These are phyloP conservation scores for Babylonia areolata DNA, from an alignment of 1,140 invertebrate species.

Conservation along the genomic window DNA sequence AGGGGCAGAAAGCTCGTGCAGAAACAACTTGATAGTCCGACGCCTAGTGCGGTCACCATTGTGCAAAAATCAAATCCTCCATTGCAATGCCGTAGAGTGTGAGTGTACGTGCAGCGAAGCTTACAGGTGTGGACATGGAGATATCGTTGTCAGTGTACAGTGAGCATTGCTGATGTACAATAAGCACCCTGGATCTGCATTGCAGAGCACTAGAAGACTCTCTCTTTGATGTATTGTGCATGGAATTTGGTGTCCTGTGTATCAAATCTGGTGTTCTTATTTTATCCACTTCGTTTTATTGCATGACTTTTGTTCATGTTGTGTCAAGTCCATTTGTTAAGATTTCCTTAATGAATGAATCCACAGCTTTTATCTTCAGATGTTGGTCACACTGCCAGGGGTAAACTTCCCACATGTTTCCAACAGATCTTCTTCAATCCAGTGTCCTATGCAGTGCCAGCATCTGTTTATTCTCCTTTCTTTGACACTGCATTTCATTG, in stretches of 20 bases:
- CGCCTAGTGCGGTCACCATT: not conserved
- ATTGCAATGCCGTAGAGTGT: not conserved
- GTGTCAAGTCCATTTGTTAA: too few species aligned
- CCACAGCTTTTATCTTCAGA: not conserved
- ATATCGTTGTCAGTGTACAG: not conserved
- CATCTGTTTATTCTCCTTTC: too few species aligned
- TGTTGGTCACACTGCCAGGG: not conserved
- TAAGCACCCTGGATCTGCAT: not conserved
- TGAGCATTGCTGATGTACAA: too few species aligned
- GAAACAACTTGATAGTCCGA: slow-evolving; percentile 12
- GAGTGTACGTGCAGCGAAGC: not conserved
- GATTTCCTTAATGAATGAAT: too few species aligned
- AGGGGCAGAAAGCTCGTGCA: slow-evolving; percentile 18
- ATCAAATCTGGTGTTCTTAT: not conserved
- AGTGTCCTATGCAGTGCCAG: too few species aligned
- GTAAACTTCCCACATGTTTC: not conserved
- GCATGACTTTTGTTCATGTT: too few species aligned
- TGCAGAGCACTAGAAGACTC: not conserved
- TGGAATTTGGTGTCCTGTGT: not conserved
- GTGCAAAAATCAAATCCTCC: slow-evolving; percentile 7
- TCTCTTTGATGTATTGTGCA: not conserved
- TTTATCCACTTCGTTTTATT: too few species aligned
- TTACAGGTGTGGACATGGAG: not conserved
- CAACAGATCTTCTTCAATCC: not conserved
- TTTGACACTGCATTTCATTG: too few species aligned